A percentile compares a stretch with the other conserved stretches of the same genome.
phyloP scores from a whole-genome alignment of 2,797 vertebrate species.

The Peromyscus eremicus region DNA sequence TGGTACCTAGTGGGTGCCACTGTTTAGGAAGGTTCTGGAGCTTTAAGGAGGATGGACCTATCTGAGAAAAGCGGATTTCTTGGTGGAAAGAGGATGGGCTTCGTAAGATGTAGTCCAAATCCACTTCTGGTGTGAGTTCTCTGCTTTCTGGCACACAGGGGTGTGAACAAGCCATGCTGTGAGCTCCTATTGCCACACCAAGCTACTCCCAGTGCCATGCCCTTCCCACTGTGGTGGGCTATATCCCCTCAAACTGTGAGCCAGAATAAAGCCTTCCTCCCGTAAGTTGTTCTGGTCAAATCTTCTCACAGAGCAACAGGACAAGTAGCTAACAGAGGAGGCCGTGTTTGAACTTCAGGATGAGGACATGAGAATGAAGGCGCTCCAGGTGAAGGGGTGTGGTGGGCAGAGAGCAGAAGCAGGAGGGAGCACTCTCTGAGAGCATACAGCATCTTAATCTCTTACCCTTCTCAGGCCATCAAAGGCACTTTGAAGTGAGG shows the following conservation, averaged over 20 bases:
- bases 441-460: no score
- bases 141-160: background rate
- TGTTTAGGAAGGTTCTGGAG: background rate
- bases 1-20: background rate
- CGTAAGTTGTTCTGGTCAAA: background rate
- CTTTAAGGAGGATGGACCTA: background rate
- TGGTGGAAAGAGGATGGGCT: background rate
- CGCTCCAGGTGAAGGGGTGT: background rate
- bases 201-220: background rate
- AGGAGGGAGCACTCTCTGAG: background rate
- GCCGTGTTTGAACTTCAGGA: background rate
- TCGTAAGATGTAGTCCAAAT: background rate
- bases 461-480: background rate
- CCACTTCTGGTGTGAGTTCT: background rate
- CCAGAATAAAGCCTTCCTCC: no score
- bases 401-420: background rate
- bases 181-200: background rate
- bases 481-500: background rate
- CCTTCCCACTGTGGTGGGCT: background rate
- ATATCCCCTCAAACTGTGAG: background rate
- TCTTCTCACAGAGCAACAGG: background rate
- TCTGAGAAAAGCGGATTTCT: background rate
- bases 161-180: background rate
- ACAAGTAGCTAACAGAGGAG: background rate
- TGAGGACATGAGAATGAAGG: background rate